phyloP scores from a whole-genome alignment of 2,888 invertebrate species.

The Ochropleura leucogaster region DNA sequence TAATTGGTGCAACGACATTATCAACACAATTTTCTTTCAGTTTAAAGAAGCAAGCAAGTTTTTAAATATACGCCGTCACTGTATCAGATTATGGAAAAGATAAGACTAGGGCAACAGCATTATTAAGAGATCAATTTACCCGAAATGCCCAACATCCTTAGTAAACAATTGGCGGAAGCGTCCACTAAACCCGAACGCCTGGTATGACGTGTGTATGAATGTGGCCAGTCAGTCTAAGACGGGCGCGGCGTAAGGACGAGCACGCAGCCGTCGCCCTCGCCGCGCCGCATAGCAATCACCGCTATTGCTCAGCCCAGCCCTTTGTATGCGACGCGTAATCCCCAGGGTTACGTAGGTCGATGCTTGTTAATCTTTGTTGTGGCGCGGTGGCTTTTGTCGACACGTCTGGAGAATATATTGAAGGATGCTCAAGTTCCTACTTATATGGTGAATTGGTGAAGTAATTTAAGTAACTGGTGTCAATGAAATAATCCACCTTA shows the following conservation, averaged over 20 bases:
- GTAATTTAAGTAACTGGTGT: not conserved
- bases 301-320: slow-evolving; percentile 14
- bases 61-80: not conserved
- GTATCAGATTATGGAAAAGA: not conserved
- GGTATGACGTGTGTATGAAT: slow-evolving; percentile 29
- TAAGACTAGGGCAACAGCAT: too few species aligned
- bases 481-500: not conserved
- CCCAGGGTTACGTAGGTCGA: slow-evolving; percentile 29
- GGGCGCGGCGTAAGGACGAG: not conserved
- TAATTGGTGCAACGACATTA: slow-evolving; percentile 2
- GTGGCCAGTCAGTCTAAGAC: slow-evolving; percentile 48
- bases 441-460: not conserved
- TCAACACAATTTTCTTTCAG: not conserved
- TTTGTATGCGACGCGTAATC: slow-evolving; percentile 50
- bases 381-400: slow-evolving; percentile 9
- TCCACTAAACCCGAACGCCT: slow-evolving; percentile 34
- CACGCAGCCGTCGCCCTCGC: slow-evolving; percentile 24
- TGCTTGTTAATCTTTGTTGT: slow-evolving; percentile 40
- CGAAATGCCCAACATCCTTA: slow-evolving; percentile 42
- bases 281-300: slow-evolving; percentile 57
- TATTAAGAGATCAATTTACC: slow-evolving; percentile 35
- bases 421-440: slow-evolving; percentile 2
- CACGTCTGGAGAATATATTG: slow-evolving; percentile 2
- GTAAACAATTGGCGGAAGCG: slow-evolving; percentile 48
- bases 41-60: not conserved